phyloP scores from a whole-genome alignment of 1,140 invertebrate genomes.

The Hylaeus anthracinus region DNA sequence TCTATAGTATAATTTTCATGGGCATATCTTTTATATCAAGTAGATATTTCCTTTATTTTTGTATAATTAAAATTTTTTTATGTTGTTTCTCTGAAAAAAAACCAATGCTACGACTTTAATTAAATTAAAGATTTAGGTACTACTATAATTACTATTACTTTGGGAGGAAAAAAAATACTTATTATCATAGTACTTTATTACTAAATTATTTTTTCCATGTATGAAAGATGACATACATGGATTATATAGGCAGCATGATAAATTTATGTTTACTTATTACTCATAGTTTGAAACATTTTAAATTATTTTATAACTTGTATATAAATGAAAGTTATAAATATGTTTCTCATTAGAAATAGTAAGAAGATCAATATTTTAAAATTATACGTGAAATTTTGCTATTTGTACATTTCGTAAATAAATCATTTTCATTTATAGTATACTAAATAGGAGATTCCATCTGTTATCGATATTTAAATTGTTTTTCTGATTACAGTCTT shows the following conservation, averaged over 20 bases:
- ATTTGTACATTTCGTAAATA: constrained; percentile 44
- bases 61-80: background rate
- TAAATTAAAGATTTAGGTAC: background rate
- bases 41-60: background rate
- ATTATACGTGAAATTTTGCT: constrained; percentile 5
- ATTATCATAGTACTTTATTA: no score
- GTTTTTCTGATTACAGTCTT: background rate
- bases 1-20: constrained; percentile 13
- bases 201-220: no score
- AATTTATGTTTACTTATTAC: background rate
- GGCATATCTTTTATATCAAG: background rate
- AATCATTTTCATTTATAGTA: constrained; percentile 36
- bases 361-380: background rate
- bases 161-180: background rate
- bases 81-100: background rate
- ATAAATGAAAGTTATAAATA: background rate
- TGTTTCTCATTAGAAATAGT: background rate
- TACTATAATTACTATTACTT: background rate
- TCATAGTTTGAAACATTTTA: background rate
- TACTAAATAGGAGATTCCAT: constrained; percentile 16
- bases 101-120: background rate
- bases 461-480: background rate
- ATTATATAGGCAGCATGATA: no score
- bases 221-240: no score
- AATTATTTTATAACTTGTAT: background rate